Conservation (phyloP, 37 sponge, comb jelly and placozoan species). For the Cliona cf. orientalis region DNA sequence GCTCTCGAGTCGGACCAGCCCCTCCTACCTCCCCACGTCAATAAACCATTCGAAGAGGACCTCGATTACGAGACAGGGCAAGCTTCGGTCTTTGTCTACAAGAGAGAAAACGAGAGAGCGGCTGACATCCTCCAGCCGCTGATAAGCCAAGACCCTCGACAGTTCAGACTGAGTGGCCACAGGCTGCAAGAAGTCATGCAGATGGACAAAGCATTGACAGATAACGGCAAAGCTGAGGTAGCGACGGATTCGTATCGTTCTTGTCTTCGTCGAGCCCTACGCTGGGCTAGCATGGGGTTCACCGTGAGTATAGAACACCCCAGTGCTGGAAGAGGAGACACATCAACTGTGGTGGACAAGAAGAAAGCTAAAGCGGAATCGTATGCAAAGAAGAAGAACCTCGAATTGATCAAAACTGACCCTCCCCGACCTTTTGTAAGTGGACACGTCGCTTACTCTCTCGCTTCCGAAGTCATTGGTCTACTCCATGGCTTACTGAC, state of each 20-base stretch:
- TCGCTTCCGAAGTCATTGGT: conserved; percentile 92
- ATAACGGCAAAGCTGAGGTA: conserved; percentile 76
- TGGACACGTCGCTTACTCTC: conserved; percentile 93
- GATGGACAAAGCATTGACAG: conserved; percentile 77
- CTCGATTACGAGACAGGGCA: conserved; percentile 68
- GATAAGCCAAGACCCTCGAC: conserved; percentile 71
- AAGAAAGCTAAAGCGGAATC: conserved; percentile 80
- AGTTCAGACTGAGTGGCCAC: conserved; percentile 59
- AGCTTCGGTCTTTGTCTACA: conserved; percentile 83
- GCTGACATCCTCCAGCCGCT: conserved; percentile 89
- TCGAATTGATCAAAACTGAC: conserved; percentile 78
- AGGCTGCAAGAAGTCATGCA: conserved; percentile 77
- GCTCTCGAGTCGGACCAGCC: conserved; percentile 12
- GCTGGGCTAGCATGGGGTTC: conserved; percentile 89
- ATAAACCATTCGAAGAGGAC: conserved; percentile 24
- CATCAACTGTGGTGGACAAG: conserved; percentile 50
- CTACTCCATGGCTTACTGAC: conserved; percentile 84
- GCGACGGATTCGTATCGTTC: conserved; percentile 76
- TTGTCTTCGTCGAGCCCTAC: conserved; percentile 79
- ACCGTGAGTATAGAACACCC: conserved; percentile 89
- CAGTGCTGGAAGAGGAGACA: conserved; percentile 31
- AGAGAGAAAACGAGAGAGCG: conserved; percentile 78
- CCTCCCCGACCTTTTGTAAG: conserved; percentile 94
- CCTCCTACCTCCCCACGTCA: no score
- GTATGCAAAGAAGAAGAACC: conserved; percentile 92